Conservation (phyloP, 2,113 vertebrate species). For the Bubo scandiacus region DNA sequence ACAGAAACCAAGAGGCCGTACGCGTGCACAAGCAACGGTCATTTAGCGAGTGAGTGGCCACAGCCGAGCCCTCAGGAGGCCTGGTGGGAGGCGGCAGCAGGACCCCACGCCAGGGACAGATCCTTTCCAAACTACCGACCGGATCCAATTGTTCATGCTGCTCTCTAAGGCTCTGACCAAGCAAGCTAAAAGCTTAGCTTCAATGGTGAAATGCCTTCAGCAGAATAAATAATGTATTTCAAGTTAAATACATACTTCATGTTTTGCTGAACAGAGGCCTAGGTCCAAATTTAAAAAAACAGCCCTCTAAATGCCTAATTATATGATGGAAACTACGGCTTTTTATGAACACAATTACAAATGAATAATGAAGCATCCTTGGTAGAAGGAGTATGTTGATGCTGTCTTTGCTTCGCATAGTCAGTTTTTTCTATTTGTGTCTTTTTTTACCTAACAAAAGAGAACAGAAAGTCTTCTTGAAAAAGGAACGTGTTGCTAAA, state of each 20-base stretch:
- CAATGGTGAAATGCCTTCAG: neutral
- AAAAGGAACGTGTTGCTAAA: neutral
- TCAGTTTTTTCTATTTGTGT: neutral
- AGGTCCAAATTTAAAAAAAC: neutral
- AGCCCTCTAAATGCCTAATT: neutral
- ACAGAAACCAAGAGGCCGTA: neutral
- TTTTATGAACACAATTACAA: neutral
- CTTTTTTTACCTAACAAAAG: neutral
- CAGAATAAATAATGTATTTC: conserved; percentile 21
- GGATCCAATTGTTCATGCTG: neutral
- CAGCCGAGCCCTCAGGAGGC: neutral
- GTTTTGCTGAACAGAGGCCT: neutral
- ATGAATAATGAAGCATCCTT: neutral
- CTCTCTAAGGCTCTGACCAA: neutral
- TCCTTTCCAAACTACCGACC: neutral
- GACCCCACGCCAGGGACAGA: neutral
- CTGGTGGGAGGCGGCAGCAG: neutral
- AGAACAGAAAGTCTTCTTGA: conserved; percentile 4
- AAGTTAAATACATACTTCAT: neutral
- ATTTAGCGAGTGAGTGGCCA: neutral
- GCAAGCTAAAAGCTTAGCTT: neutral
- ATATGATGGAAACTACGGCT: neutral
- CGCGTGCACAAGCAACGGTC: neutral
- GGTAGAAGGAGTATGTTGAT: neutral
- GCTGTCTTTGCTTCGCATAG: neutral